Evolutionary conservation across 2,113 vertebrate genomes (phyloP).

Genomic region (Vireo altiloquus): DNA sequence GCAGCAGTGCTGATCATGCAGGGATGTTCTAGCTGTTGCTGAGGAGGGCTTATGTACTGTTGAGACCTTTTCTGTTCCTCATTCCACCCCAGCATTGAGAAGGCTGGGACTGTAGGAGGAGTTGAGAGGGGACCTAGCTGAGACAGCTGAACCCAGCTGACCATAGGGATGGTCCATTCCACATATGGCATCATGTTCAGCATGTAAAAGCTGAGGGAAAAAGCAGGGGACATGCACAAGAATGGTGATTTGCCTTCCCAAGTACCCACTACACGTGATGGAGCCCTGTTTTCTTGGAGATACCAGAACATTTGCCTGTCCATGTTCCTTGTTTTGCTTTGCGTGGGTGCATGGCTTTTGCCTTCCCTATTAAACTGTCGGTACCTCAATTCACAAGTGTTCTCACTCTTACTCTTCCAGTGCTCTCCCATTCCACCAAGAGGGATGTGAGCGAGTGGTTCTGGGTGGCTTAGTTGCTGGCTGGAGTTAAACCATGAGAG

Average conservation of each 20-base stretch:
- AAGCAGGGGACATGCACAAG: not conserved
- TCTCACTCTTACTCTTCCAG: not conserved
- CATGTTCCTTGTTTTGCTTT: not conserved
- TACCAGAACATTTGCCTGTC: not conserved
- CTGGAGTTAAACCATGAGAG: not conserved
- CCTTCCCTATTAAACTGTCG: not conserved
- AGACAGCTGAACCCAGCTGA: not conserved
- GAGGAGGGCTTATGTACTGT: not conserved
- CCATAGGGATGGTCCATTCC: not conserved
- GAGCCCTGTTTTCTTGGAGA: not conserved
- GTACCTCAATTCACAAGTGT: not conserved
- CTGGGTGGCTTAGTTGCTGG: not conserved
- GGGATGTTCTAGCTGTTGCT: fast-evolving
- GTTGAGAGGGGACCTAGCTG: not conserved
- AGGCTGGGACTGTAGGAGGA: not conserved
- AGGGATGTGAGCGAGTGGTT: fast-evolving
- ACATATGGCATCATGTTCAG: not conserved
- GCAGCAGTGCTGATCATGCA: not conserved
- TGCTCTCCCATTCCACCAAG: not conserved
- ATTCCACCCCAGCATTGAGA: fast-evolving
- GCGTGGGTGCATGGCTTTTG: not conserved
- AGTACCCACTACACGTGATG: fast-evolving
- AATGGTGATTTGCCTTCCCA: not conserved
- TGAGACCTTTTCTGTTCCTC: not conserved
- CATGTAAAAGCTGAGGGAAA: not conserved